Evolutionary conservation across 2,888 invertebrate genomes (phyloP), one percentile per base, ranked within the genome.

Genomic region (Cataglyphis rosenhaueri): DNA sequence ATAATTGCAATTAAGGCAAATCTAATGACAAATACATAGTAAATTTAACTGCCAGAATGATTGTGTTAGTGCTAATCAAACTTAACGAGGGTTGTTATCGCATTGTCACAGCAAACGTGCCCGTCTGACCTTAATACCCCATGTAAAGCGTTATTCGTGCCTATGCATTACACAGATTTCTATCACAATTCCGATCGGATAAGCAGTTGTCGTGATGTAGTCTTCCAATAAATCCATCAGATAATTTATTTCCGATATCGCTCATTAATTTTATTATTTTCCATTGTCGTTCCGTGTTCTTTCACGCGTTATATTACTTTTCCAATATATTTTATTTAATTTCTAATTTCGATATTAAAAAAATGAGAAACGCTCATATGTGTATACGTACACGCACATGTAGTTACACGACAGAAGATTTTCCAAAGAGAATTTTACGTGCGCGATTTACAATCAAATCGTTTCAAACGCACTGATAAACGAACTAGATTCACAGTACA

Each of bases 71-170:
- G 71, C 71, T 59, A 79, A 79, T 79, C 78, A 71, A 79, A 79
- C 71, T 71, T 71, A 71, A 78, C 59, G 78, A 71, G 78, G 48
- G 35, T 18, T 59, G 71, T 79, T 75, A 74, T 81, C 81, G 38
- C 81, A 48, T 29, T 48, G 62, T 52, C 61, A 52, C 81, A 52
- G 75, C 75, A 79, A 79, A 73, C 35, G 71, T 73, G 75, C 38
- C 52, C n/a, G 71, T n/a, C 75, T 81, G 73, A 73, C 81, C 74
- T 75, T 64, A 76, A 81, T 81, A 75, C 29, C 4, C 52, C 76
- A 15, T 44, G 81, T 38, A 59, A 79, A 79, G 71, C 71, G 70
- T 32, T 71, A 79, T 70, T 70, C 78, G 59, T 71, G 78, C 35
- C 68, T 59, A 59, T 59, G 59, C 78, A 79, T 71, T 71, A 71